Evolutionary conservation across 1,140 invertebrate species (phyloP), one percentile per base, ranked within the genome.

Genomic region (Rhagoletis zephyria): DNA sequence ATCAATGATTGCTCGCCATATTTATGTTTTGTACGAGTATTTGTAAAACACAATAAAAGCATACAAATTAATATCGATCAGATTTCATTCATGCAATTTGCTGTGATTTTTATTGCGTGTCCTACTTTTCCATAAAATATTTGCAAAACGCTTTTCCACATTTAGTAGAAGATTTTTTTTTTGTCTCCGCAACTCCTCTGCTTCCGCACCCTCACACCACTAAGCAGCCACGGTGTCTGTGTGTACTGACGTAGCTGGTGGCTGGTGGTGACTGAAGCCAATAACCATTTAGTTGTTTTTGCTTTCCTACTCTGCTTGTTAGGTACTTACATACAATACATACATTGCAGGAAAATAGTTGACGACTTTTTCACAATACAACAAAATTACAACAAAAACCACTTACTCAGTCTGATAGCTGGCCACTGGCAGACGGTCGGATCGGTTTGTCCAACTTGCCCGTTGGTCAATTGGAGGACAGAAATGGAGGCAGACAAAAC

Each of bases 51-150:
- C 16, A 51, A 59, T 59, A 85, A 85, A 85, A 85, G 30, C 30
- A 85, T 61, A 81, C 85, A 85, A 85, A 85, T 63, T 85, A 85
- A 85, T 85, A 85, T 85, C 85, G 85, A 87, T 87, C 87, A 87
- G n/a, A 65, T 74, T 87, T 90, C 88, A 89, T 89, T 88, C 88
- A 89, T 89, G 85, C 81, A 89, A 89, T 89, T 88, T 85, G 88
- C 89, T 87, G 90, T 90, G 90, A 90, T 92, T 90, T 91, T 87
- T 90, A 91, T 91, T 90, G 89, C 89, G 88, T 91, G 91, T 91
- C 91, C 91, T 89, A 92, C 91, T 92, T 92, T 92, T 92, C 91
- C 91, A 92, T 92, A 90, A 92, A 92, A 89, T 92, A 91, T 92
- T 90, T 92, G 90, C 89, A 90, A 91, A 91, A 87, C 88, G 87